A percentile compares a stretch with the other conserved stretches of the same genome.
phyloP scores from a whole-genome alignment of 2,888 invertebrate genomes.

The Acronicta alni region DNA sequence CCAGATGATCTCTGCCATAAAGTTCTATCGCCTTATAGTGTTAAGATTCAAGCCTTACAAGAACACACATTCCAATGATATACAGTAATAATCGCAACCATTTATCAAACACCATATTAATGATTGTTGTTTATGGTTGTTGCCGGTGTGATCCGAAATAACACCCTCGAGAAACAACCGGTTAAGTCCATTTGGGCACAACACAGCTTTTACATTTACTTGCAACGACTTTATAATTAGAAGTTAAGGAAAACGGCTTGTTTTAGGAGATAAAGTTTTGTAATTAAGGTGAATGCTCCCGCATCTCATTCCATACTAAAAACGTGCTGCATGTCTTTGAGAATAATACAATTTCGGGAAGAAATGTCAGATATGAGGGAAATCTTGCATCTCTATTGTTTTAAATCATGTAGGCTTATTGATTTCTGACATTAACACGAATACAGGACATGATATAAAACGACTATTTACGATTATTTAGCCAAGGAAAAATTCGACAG shows the following conservation, averaged over 20 bases:
- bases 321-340: background rate
- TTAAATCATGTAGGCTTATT: too few species aligned
- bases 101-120: constrained; percentile 24
- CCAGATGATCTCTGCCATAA: too few species aligned
- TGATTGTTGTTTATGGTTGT: constrained; percentile 18
- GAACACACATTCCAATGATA: background rate
- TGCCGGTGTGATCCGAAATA: background rate
- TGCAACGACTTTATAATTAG: constrained; percentile 13
- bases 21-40: too few species aligned
- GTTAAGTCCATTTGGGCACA: background rate
- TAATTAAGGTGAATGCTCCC: background rate
- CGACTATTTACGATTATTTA: too few species aligned
- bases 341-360: background rate
- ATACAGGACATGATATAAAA: too few species aligned
- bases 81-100: constrained; percentile 10
- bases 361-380: too few species aligned
- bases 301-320: background rate
- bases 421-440: too few species aligned
- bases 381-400: too few species aligned
- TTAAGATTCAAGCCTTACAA: background rate
- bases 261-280: background rate
- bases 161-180: constrained; percentile 9
- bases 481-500: too few species aligned
- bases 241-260: constrained; percentile 1
- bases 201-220: constrained; percentile 21